Evolutionary conservation across 2,888 invertebrate genomes (phyloP), one percentile per base, ranked within the genome.

Genomic region (Torymus texanus): DNA sequence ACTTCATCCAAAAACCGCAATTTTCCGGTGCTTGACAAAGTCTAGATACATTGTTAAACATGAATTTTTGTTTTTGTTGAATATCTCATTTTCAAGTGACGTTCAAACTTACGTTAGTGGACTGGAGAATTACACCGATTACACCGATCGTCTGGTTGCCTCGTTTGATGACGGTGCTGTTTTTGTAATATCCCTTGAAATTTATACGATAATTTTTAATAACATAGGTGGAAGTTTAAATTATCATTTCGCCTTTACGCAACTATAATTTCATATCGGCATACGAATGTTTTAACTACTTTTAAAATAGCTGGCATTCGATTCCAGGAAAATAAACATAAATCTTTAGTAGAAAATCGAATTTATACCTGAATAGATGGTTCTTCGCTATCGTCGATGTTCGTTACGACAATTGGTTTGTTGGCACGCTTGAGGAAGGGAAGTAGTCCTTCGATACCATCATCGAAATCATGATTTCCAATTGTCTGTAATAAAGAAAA

Each of bases 381-480:
- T 83, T 96, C 96, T 3, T 92, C 87, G 0, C 91, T 91, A 5
- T 93, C 93, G 87, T 97, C 94, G 68, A 97, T 94, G 85, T 97
- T 97, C 53, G 94, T 93, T 5, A 94, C 94, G 58, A 97, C 89
- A 87, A 96, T 93, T 0, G 95, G 93, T 0, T 94, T 92, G 1
- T 93, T 91, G 11, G 95, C 86, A 0, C 89, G 90, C 84, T 93
- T 88, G 59, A 97, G 87, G 88, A 95, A 96, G 0, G 95, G 95
- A 0, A 94, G 92, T 0, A 96, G 89, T 0, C 95, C 96, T 11
- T 90, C 93, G 1, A 96, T 91, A 2, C 93, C 94, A 84, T 95
- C 93, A 87, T 97, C 97, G 85, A 97, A 97, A 88, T 97, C 97
- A 85, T 97, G 97, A 89, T 97, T 97, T 0, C 97, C 97, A 11